Evolutionary conservation across 2,888 invertebrate genomes (phyloP), one percentile per base, ranked within the genome.

Genomic region (Eupithecia dodoneata): DNA sequence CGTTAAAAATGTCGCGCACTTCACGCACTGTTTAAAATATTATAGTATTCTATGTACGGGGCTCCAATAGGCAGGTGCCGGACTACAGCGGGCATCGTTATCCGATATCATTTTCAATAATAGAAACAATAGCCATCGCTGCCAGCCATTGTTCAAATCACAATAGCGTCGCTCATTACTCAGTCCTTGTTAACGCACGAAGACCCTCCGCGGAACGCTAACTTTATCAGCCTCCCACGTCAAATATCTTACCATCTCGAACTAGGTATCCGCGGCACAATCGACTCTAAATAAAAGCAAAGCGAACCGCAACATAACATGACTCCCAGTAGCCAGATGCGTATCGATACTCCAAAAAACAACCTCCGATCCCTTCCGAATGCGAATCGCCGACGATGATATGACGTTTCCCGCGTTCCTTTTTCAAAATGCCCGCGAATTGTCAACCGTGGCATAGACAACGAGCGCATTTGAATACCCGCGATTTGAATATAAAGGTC

Each of bases 401-500:
- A 93, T 93, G 94, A 94, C 92, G 86, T 92, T 90, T 92, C 90
- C 90, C 89, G 90, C 89, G 90, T 90, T 93, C 91, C 91, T 94
- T 94, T 94, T 94, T 91, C 89, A 88, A 92, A 92, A 88, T 91
- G 91, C 90, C 91, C 91, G 93, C 93, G 91, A 92, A 94, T 92
- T 94, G 94, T 94, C 94, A 94, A 92, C 91, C 86, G 86, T 84
- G 87, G 90, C 91, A 93, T 94, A 94, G 94, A 93, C 93, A 92
- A 92, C 91, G 91, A 89, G 87, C 89, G 82, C 88, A 93, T 93
- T 94, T 94, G 92, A 94, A 95, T 95, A 90, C 90, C 84, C 85
- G 84, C 88, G 89, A 94, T 95, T 94, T 95, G 93, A 95, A 95
- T 95, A 95, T 95, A 95, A 95, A 94, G 93, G 92, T 93, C 91